Conservation (phyloP, 2,888 invertebrate species). For the Nomada ruficornis region DNA sequence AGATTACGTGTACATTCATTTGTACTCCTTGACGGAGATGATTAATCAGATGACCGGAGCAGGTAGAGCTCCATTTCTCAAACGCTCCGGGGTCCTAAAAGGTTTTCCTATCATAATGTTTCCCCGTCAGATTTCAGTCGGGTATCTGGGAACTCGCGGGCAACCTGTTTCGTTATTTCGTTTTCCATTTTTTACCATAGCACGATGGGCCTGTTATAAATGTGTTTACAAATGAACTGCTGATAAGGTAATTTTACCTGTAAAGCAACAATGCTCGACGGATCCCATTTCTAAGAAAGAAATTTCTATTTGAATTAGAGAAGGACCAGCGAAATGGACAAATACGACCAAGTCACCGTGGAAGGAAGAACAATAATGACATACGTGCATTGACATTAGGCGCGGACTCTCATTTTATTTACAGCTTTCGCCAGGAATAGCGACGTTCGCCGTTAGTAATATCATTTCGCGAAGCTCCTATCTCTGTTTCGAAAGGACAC, state of each 20-base stretch:
- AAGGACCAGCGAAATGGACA: neutral
- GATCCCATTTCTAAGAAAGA: neutral
- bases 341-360: constrained; percentile 4
- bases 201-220: neutral
- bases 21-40: too few species aligned
- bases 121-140: neutral
- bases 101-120: constrained; percentile 15
- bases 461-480: constrained; percentile 29
- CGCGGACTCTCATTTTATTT: constrained; percentile 34
- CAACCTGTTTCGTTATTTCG: neutral
- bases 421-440: neutral
- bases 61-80: neutral
- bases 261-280: neutral
- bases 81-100: neutral
- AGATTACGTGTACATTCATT: neutral
- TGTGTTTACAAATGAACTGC: neutral
- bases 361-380: constrained; percentile 16
- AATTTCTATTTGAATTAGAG: neutral
- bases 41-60: constrained; percentile 5
- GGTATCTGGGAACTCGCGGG: neutral
- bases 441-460: constrained; percentile 28
- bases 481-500: constrained; percentile 39
- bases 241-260: neutral
- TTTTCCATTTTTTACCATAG: neutral
- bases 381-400: neutral